Percentiles rank a stretch among this genome's conserved stretches.
These are phyloP conservation scores for Pammene aurita DNA, from an alignment of 2,888 invertebrate species.

Conservation along the genomic window DNA sequence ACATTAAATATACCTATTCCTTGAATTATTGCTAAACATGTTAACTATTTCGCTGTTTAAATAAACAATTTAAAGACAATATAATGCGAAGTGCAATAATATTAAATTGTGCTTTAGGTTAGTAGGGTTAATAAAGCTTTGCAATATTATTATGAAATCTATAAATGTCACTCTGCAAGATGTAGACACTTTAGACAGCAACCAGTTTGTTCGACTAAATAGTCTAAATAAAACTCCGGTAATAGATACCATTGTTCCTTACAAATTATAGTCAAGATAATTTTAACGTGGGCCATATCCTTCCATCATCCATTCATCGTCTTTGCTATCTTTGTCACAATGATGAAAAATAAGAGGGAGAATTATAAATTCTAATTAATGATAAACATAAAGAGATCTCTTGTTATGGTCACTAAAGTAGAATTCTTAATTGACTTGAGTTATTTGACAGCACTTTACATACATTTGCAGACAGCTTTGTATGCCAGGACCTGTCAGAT, in stretches of 20 bases:
- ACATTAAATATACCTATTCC: no score
- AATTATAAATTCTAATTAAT: no score
- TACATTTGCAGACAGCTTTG: no score
- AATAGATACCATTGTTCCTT: background rate
- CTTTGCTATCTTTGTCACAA: no score
- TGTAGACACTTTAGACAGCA: background rate
- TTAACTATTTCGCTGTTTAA: constrained; percentile 40
- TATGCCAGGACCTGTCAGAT: no score
- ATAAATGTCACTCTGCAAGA: background rate
- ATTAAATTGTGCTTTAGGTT: constrained; percentile 61
- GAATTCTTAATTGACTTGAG: no score
- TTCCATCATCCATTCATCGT: no score
- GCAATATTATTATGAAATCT: constrained; percentile 40
- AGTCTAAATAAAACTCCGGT: background rate
- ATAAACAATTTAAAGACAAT: constrained; percentile 60
- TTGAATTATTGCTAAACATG: background rate
- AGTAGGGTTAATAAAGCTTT: constrained; percentile 51
- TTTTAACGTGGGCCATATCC: no score
- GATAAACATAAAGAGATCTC: no score
- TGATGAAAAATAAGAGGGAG: no score
- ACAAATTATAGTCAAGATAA: background rate
- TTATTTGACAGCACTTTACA: no score
- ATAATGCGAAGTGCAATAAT: constrained; percentile 65
- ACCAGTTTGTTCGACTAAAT: background rate
- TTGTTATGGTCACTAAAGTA: no score